Evolutionary conservation across 1,140 invertebrate genomes (phyloP).

Genomic region (Drepana arcuata): DNA sequence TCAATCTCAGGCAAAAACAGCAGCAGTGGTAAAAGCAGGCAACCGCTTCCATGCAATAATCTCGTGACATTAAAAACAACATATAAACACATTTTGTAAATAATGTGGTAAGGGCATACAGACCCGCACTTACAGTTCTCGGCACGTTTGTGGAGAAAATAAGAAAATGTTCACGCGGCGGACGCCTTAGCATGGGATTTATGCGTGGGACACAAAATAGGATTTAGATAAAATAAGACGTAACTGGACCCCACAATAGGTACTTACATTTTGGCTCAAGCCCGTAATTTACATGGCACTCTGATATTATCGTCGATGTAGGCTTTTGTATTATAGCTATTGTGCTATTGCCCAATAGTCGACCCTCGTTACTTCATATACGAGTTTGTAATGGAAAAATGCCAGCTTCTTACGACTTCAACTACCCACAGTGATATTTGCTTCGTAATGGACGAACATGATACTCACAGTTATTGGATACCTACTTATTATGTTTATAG

Average conservation of each 20-base stretch:
- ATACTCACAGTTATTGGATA: too few relatives aligned
- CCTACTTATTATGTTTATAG: too few relatives aligned
- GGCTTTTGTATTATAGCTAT: constrained; percentile 17
- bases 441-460: too few relatives aligned
- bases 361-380: constrained; percentile 19
- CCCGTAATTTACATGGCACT: constrained; percentile 42
- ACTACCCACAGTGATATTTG: too few relatives aligned
- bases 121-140: constrained; percentile 56
- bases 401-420: constrained; percentile 6
- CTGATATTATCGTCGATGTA: constrained; percentile 24
- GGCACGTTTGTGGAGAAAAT: constrained; percentile 60
- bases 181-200: constrained; percentile 55
- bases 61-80: too few relatives aligned
- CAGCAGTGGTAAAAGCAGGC: too few relatives aligned
- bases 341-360: constrained; percentile 19
- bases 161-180: constrained; percentile 64
- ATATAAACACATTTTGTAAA: constrained; percentile 8
- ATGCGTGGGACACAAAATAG: constrained; percentile 61
- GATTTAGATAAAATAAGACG: constrained; percentile 62
- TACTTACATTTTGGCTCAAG: constrained; percentile 24
- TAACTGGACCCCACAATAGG: constrained; percentile 36
- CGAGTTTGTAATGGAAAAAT: constrained; percentile 18
- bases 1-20: too few relatives aligned
- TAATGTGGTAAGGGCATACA: constrained; percentile 24
- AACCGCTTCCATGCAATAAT: too few relatives aligned